phyloP scores from a whole-genome alignment of 2,888 invertebrate species.

The Eumacrocentrus americanus region DNA sequence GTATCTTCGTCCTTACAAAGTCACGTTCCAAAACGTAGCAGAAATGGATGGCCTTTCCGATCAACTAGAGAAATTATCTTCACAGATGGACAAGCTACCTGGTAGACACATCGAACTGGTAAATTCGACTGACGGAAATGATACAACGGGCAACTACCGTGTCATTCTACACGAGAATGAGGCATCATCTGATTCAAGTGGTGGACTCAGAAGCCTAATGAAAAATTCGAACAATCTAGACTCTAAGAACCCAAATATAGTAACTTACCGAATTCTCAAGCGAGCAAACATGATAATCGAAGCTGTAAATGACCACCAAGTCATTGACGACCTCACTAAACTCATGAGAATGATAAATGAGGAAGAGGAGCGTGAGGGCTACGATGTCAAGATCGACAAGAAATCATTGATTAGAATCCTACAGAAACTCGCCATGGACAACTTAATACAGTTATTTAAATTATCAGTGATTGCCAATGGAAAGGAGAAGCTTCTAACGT shows the following conservation, averaged over 20 bases:
- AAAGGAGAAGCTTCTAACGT: conserved; percentile 62
- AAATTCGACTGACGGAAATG: background rate
- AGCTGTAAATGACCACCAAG: conserved; percentile 66
- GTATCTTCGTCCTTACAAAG: background rate
- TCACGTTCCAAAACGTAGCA: background rate
- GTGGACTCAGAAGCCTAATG: conserved; percentile 41
- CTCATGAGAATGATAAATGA: conserved; percentile 65
- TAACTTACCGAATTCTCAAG: conserved; percentile 62
- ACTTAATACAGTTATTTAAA: conserved; percentile 66
- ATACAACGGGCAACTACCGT: background rate
- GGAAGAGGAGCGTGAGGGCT: conserved; percentile 66
- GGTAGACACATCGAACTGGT: background rate
- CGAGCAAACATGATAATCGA: conserved; percentile 71
- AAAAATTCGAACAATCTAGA: conserved; percentile 46
- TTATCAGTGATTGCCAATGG: conserved; percentile 62
- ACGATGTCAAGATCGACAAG: conserved; percentile 67
- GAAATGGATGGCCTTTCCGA: background rate
- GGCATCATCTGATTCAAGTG: background rate
- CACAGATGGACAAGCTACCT: background rate
- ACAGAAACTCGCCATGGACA: conserved; percentile 65
- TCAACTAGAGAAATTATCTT: background rate
- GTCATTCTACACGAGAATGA: background rate
- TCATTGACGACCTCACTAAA: conserved; percentile 66
- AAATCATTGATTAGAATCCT: conserved; percentile 71
- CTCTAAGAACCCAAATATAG: conserved; percentile 41